phyloP scores from a whole-genome alignment of 2,113 vertebrate species.

The Cryptoleucopteryx plumbea region DNA sequence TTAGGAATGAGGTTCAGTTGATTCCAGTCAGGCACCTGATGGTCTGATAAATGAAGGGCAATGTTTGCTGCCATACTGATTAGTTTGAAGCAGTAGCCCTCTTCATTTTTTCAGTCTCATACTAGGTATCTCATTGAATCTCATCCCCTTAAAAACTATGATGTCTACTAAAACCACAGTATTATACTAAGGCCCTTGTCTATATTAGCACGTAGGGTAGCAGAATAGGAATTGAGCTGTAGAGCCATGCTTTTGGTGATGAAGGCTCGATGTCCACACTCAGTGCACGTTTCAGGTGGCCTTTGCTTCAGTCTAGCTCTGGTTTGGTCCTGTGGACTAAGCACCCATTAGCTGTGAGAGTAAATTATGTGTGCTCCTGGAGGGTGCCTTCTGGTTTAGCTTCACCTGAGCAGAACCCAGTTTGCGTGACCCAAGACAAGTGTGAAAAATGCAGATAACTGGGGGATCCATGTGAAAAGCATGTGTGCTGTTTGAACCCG shows the following conservation, averaged over 20 bases:
- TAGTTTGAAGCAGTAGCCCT: background rate
- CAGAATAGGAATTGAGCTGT: rapidly evolving
- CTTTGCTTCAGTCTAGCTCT: background rate
- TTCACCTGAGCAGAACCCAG: background rate
- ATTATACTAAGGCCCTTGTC: background rate
- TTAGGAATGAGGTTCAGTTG: background rate
- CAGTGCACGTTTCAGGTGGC: background rate
- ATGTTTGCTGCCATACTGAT: background rate
- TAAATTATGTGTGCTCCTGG: rapidly evolving
- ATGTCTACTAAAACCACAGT: background rate
- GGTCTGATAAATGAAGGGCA: background rate
- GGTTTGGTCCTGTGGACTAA: background rate
- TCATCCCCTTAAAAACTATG: background rate
- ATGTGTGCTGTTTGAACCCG: rapidly evolving
- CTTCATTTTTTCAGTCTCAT: background rate
- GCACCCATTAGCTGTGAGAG: background rate
- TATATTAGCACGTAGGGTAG: background rate
- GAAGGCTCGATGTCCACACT: background rate
- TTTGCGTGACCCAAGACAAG: background rate
- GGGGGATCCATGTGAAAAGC: background rate
- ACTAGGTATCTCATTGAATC: background rate
- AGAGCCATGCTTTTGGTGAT: rapidly evolving
- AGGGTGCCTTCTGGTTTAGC: background rate
- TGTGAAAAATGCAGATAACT: background rate
- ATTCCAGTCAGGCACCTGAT: background rate